Evolutionary conservation across 2,888 invertebrate genomes (phyloP).

Genomic region (Augochlorella aurata): DNA sequence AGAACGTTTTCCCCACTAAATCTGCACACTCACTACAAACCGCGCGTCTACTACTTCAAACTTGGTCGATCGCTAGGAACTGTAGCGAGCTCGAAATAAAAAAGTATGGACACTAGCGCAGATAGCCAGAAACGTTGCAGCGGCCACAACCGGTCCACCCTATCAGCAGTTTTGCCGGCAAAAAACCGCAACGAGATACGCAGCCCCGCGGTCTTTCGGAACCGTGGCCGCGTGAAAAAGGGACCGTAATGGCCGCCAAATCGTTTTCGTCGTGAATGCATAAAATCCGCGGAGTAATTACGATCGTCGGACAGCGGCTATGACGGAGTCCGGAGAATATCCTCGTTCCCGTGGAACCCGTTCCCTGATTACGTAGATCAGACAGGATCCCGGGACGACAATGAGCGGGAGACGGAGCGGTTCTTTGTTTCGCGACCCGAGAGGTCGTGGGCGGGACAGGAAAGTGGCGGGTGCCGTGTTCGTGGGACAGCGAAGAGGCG

Average conservation of each 20-base stretch:
- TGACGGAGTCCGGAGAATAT: not conserved
- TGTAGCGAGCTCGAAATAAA: too few species aligned
- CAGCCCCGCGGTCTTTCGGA: too few species aligned
- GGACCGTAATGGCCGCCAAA: too few species aligned
- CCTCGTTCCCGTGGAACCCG: not conserved
- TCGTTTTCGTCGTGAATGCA: not conserved
- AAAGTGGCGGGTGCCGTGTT: slow-evolving; percentile 6
- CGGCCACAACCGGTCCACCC: too few species aligned
- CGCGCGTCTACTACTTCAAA: too few species aligned
- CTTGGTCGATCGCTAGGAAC: too few species aligned
- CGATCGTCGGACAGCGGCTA: not conserved
- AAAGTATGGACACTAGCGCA: too few species aligned
- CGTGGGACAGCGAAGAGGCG: slow-evolving; percentile 22
- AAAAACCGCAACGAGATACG: not conserved
- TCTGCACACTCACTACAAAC: too few species aligned
- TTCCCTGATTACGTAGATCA: not conserved
- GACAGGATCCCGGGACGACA: slow-evolving; percentile 14
- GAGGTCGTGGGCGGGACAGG: slow-evolving; percentile 41
- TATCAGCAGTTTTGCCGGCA: too few species aligned
- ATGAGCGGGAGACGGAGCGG: slow-evolving; percentile 9
- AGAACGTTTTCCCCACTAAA: too few species aligned
- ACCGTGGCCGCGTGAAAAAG: too few species aligned
- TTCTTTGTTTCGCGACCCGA: slow-evolving; percentile 42
- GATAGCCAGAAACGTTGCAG: too few species aligned
- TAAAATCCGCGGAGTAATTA: not conserved